A percentile compares a stretch with the other conserved stretches of the same genome.
Evolutionary conservation across 2,888 invertebrate species (phyloP).

Genomic region (Artemia sinica): DNA sequence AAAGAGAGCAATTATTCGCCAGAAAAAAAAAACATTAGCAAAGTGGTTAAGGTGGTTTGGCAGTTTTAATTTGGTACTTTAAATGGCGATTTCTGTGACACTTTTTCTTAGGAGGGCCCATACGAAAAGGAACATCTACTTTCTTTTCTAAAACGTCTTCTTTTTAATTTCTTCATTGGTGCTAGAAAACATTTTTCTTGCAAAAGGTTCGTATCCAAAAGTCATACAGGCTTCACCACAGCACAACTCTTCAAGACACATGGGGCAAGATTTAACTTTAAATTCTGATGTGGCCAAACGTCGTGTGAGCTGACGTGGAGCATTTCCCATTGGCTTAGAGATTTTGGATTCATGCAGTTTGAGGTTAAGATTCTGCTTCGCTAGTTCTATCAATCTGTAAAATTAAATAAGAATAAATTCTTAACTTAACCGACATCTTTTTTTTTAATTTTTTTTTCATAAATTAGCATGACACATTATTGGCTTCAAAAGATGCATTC

Average conservation of each 20-base stretch:
- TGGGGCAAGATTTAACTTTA: neutral
- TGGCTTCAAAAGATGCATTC: too few relatives aligned
- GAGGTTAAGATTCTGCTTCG: neutral
- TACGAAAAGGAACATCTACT: neutral
- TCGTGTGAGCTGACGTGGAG: constrained; percentile 6
- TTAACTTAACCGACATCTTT: too few relatives aligned
- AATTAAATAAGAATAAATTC: too few relatives aligned
- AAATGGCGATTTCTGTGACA: too few relatives aligned
- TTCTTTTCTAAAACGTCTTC: constrained; percentile 4
- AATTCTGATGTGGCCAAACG: neutral
- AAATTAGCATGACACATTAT: too few relatives aligned
- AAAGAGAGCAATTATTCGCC: too few relatives aligned
- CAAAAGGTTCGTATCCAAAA: neutral
- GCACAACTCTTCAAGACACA: constrained; percentile 6
- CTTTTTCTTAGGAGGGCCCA: neutral
- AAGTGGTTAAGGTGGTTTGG: too few relatives aligned
- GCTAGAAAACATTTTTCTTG: neutral
- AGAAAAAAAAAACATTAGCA: too few relatives aligned
- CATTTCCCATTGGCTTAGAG: constrained; percentile 10
- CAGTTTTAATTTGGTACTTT: too few relatives aligned
- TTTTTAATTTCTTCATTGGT: neutral
- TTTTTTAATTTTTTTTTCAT: too few relatives aligned
- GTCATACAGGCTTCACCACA: neutral
- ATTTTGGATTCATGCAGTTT: neutral
- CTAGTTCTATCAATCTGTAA: neutral